Evolutionary conservation across 2,888 invertebrate genomes (phyloP), one percentile per base, ranked within the genome.

Genomic region (Opisthograptis luteolata): DNA sequence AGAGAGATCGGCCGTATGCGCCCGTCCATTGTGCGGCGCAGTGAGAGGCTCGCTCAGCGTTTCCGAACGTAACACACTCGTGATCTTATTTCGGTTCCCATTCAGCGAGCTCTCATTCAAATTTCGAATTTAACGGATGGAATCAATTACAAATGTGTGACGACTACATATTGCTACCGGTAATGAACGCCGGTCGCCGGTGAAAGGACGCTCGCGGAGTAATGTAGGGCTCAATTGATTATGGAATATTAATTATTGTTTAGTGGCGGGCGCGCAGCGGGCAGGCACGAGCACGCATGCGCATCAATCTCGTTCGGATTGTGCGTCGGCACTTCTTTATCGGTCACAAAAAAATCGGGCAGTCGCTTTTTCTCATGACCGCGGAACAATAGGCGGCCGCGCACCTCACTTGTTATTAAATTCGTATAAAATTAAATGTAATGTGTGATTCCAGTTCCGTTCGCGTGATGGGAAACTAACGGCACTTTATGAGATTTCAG

Each of bases 391-490:
- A 71, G 84, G 52, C 70, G 55, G 57, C 67, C 70, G 79, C 69
- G 80, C 85, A 82, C 81, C 84, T 82, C 81, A 80, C 84, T 88
- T 78, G 85, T 87, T 89, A 90, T 90, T 90, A 90, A 90, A 90
- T 89, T 89, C 89, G 87, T 87, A 89, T 90, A 87, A 89, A 89
- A 89, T 88, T 87, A 85, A 88, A 84, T 82, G 74, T 88, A 89
- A 88, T 88, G 86, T 90, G 87, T 89, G 89, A 89, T 84, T 87
- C 76, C 76, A 77, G 85, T 85, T 87, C 84, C 86, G 87, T 83
- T 83, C 79, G 82, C 80, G 84, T 79, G 87, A 81, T 88, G 89
- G 86, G 88, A 87, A 87, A 65, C 58, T 81, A 83, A 83, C 84
- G 76, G 86, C 84, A 76, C 68, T 76, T 77, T 81, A 75, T 76